phyloP scores from a whole-genome alignment of 2,113 vertebrate genomes.

The Microcebus murinus region DNA sequence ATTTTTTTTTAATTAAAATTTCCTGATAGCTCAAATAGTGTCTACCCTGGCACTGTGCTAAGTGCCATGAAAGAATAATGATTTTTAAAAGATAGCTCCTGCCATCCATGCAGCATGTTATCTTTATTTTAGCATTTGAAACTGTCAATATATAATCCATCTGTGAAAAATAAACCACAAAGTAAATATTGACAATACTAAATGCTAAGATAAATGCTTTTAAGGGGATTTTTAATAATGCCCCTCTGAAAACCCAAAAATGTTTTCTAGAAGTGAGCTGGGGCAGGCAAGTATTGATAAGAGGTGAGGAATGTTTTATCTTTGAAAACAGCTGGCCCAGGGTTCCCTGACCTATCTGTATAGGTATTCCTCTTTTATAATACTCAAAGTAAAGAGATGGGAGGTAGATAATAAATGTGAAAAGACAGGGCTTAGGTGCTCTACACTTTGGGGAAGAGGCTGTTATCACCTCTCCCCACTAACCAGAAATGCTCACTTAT shows the following conservation, averaged over 20 bases:
- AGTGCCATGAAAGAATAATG: not conserved
- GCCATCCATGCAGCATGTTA: not conserved
- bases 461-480: not conserved
- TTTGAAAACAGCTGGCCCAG: not conserved
- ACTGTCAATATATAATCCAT: not conserved
- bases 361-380: not conserved
- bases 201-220: conserved; percentile 19
- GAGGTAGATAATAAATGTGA: not conserved
- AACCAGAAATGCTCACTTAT: not conserved
- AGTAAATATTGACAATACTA: not conserved
- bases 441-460: not conserved
- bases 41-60: not conserved
- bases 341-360: not conserved
- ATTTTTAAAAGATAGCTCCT: not conserved
- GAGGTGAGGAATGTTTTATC: not conserved
- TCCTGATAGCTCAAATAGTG: not conserved
- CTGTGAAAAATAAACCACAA: conserved; percentile 52
- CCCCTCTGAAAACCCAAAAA: not conserved
- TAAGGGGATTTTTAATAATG: not conserved
- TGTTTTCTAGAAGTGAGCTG: conserved; percentile 26
- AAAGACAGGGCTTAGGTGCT: not conserved
- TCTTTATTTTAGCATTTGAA: conserved; percentile 36
- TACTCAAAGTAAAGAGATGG: not conserved
- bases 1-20: conserved; percentile 46
- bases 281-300: not conserved